A percentile compares a stretch with the other conserved stretches of the same genome.
Conservation (phyloP, 2,888 invertebrate genomes). For the Nebria salina region DNA sequence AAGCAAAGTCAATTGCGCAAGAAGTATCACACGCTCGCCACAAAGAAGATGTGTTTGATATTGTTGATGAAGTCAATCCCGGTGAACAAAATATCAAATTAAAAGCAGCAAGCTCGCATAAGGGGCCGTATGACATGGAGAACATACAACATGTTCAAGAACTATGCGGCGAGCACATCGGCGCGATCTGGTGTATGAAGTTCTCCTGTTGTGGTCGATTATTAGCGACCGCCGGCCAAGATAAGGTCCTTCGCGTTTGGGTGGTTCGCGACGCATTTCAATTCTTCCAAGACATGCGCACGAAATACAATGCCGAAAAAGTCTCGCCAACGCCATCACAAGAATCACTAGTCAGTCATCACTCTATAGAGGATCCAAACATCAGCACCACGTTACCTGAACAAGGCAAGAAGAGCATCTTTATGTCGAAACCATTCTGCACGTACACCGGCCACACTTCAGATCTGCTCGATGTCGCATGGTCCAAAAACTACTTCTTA, state of each 20-base stretch:
- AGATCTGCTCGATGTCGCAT: slow-evolving; percentile 94
- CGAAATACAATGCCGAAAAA: slow-evolving; percentile 92
- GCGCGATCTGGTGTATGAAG: slow-evolving; percentile 99
- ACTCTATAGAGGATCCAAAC: slow-evolving; percentile 72
- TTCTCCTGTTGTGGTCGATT: slow-evolving; percentile 95
- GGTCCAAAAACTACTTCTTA: slow-evolving; percentile 99
- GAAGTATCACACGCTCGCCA: slow-evolving; percentile 87
- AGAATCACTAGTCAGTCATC: slow-evolving; percentile 86
- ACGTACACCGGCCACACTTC: slow-evolving; percentile 95
- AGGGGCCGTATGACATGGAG: slow-evolving; percentile 96
- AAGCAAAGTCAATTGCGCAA: slow-evolving; percentile 88
- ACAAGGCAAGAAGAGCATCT: slow-evolving; percentile 71
- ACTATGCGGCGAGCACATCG: slow-evolving; percentile 71
- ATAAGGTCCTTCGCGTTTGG: slow-evolving; percentile 94
- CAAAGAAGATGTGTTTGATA: slow-evolving; percentile 86
- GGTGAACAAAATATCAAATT: slow-evolving; percentile 86
- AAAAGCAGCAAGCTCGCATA: slow-evolving; percentile 94
- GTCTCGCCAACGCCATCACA: slow-evolving; percentile 93
- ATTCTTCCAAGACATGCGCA: slow-evolving; percentile 95
- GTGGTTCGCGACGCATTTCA: slow-evolving; percentile 88
- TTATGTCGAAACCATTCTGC: slow-evolving; percentile 91
- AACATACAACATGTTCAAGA: slow-evolving; percentile 92
- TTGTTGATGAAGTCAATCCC: slow-evolving; percentile 81
- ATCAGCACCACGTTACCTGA: slow-evolving; percentile 68
- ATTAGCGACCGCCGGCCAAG: slow-evolving; percentile 97